phyloP scores from a whole-genome alignment of 2,113 vertebrate species.

The Chitala chitala region DNA sequence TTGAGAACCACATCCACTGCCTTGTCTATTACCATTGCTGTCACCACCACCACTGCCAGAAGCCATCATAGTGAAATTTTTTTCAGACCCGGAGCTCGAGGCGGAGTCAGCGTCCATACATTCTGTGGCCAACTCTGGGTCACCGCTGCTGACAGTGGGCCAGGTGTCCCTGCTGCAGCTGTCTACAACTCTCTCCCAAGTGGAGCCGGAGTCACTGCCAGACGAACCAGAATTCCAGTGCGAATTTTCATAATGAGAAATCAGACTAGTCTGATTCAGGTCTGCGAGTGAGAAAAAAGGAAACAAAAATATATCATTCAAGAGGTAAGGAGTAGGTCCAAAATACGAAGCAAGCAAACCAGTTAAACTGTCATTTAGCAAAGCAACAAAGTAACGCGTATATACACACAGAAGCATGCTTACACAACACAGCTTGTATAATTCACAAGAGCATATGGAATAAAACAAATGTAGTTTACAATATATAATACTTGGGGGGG shows the following conservation, averaged over 20 bases:
- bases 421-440: no score
- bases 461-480: no score
- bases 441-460: no score
- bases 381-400: no score
- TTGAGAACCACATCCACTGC: slow-evolving; percentile 62
- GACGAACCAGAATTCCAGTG: slow-evolving; percentile 86
- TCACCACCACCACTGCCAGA: slow-evolving; percentile 67
- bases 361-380: background rate
- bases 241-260: slow-evolving; percentile 92
- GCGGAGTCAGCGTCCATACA: slow-evolving; percentile 91
- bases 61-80: slow-evolving; percentile 76
- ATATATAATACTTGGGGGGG: no score
- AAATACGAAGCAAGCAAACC: background rate
- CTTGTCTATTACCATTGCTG: slow-evolving; percentile 73
- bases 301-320: background rate
- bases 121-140: slow-evolving; percentile 88
- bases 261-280: slow-evolving; percentile 82
- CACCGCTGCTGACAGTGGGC: slow-evolving; percentile 76
- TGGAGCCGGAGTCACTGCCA: slow-evolving; percentile 81
- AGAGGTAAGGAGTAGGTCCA: background rate
- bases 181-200: slow-evolving; percentile 91
- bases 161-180: slow-evolving; percentile 78
- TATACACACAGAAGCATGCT: background rate
- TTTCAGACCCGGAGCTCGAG: slow-evolving; percentile 83
- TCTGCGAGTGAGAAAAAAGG: slow-evolving; percentile 58